Evolutionary conservation across 2,113 vertebrate genomes (phyloP), one percentile per base, ranked within the genome.

Genomic region (Australoheros scitulus): DNA sequence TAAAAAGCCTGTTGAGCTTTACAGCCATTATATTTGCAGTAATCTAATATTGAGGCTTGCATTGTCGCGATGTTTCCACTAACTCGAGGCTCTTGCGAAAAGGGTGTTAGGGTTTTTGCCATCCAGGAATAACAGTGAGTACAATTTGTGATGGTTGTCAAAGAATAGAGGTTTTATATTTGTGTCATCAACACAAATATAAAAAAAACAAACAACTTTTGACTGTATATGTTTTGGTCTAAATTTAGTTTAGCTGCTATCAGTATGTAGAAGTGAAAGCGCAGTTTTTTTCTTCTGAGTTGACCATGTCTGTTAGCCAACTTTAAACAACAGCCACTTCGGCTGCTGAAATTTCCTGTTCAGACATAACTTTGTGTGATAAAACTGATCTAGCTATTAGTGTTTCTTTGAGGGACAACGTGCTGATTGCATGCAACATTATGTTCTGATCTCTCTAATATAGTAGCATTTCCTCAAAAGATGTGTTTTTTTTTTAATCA

Each of bases 21-120:
- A 26, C 7, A 1, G 47, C 3, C 0, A 77, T 43, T 84, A 70
- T 86, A 83, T 84, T 83, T 68, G 34, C 70, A 77, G 55, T 24
- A 41, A 64, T 76, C 13, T 64, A 15, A 75, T 64, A 22, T 57
- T 38, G 18, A 15, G 8, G 0, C 47, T 3, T 1, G 11, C 26
- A 24, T 58, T 36, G 5, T 3, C 5, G 9, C 61, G 5, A 38
- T 41, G n/a, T 47, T 29, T 77, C 57, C 56, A 50, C 15, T 79
- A 36, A 26, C 72, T 52, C 52, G 3, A 34, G 17, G 32, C 57
- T 75, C n/a, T 68, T 20, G 6, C 61, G 68, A 65, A 64, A 81
- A 43, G 61, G 29, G 22, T 29, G 17, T 52, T 2, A 32, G 47
- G 24, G 6, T 72, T 47, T 38, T 72, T 1, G 13, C 65, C 43